Base-by-base conservation (phyloP, 2,113 vertebrate genomes). In the Phycodurus eques region DNA sequence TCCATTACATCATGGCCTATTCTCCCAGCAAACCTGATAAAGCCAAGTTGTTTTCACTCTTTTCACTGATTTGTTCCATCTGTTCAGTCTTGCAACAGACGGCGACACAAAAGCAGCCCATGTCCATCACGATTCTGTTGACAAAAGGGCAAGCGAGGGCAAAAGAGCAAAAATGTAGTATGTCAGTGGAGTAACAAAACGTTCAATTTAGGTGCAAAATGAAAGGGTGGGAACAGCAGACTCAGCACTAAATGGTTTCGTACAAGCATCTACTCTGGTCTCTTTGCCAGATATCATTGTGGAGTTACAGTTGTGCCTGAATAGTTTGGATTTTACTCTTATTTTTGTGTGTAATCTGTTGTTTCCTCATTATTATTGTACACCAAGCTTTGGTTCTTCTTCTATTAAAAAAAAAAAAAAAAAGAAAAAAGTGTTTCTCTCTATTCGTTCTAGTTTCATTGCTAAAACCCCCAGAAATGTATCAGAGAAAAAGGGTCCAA, bases 171-270 rank as follows among this genome's bases (percentile, higher is more conserved):
- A 65, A 44, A 65, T 44, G 42, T 22, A 65, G 2, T 44, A 44
- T 46, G 62, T 65, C 62, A 44, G 42, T 22, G 62, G 42, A 44
- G 12, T 44, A 14, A 44, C 62, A 13, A 65, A 65, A 44, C 39
- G 8, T 64, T 44, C 20, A 64, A 64, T 19, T 67, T 67, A 14
- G 33, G 22, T 14, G 22, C 8, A 67, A 49, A 47, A 67, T 67
- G 43, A 67, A 67, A 67, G 65, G 46, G 27, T 67, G 27, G 15
- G 66, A 67, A 67, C 17, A 20, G 66, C 27, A 35, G 27, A 51
- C 8, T 67, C 65, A 33, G 46, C 62, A 44, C 4, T 64, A 14
- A 64, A 65, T 65, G 62, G 11, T 65, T 65, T 67, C 35, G 27
- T 67, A 27, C 15, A 66, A 46, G 5, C 63, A 66, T 13, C 5